Evolutionary conservation across 2,113 vertebrate genomes (phyloP).

Genomic region (Alethe diademata): DNA sequence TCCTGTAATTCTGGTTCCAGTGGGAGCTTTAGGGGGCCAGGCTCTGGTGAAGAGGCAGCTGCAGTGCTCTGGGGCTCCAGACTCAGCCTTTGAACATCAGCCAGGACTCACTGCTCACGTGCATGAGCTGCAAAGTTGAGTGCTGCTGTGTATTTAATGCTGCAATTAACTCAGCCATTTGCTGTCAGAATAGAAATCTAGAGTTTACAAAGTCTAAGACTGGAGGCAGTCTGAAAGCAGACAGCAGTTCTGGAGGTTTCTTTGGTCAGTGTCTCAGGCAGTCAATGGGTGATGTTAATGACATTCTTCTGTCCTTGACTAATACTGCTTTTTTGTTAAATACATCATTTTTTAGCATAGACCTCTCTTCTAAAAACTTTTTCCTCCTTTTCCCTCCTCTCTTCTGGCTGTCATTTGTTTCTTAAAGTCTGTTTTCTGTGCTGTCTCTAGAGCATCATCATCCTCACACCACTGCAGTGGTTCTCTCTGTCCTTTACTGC

Average conservation of each 20-base stretch:
- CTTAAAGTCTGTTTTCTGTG: background rate
- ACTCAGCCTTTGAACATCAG: background rate
- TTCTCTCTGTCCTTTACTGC: background rate
- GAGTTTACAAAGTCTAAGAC: background rate
- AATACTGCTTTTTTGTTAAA: background rate
- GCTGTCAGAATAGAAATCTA: background rate
- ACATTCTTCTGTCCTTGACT: background rate
- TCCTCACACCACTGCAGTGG: background rate
- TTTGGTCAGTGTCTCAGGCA: background rate
- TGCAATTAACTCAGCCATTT: background rate
- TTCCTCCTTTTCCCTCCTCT: background rate
- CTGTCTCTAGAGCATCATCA: background rate
- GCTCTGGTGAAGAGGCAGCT: background rate
- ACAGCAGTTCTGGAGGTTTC: background rate
- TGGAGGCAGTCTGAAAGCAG: background rate
- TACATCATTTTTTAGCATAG: background rate
- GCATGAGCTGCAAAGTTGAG: background rate
- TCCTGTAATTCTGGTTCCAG: background rate
- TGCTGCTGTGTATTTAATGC: background rate
- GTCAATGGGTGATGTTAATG: background rate
- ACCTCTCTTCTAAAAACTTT: background rate
- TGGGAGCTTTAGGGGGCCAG: background rate
- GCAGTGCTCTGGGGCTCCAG: background rate
- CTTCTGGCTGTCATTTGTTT: background rate
- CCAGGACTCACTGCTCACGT: background rate